Base-by-base conservation (phyloP, 2,113 vertebrate species). In the Eclectus roratus region DNA sequence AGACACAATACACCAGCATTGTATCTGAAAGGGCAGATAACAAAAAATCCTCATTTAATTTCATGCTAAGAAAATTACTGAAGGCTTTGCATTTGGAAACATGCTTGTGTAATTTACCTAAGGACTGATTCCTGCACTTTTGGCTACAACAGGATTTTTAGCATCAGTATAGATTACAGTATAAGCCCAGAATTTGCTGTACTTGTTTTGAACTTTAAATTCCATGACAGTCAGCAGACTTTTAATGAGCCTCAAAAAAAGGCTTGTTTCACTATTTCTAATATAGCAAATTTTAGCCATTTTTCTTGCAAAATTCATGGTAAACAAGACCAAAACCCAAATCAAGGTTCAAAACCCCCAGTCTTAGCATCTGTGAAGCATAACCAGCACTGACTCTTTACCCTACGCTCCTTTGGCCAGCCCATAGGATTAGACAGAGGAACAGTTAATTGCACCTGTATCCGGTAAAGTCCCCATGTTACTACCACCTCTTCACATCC, bases 41-140 rank as follows among this genome's bases (percentile, higher is more conserved):
- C 39, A 71, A 21, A 52, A 52, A 70, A 3, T 7, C 3, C 8
- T 60, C 0, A 44, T 35, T 87, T 76, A 55, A 87, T 89, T 81
- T 69, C 41, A 82, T 69, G 41, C 50, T 60, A 74, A 89, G 64
- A 66, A 80, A 88, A 88, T 83, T 52, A 68, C 31, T 60, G 61
- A 86, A 33, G 73, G 41, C 21, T 91, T 92, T 71, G 35, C 44
- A 83, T 65, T 86, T 74, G 49, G 72, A 76, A 80, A 44, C 29
- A 11, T 2, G 20, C 11, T 43, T 23, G 18, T 79, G 35, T 39
- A 46, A 71, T 92, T 92, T 86, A 56, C 66, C 28, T 74, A 53
- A 50, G 44, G 55, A 47, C 14, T 28, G 35, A 86, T 47, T 78
- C 47, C 69, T 81, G 52, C 37, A 73, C n/a, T 28, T 64, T 69